Conservation (phyloP, 2,113 vertebrate species). For the Gobius niger region DNA sequence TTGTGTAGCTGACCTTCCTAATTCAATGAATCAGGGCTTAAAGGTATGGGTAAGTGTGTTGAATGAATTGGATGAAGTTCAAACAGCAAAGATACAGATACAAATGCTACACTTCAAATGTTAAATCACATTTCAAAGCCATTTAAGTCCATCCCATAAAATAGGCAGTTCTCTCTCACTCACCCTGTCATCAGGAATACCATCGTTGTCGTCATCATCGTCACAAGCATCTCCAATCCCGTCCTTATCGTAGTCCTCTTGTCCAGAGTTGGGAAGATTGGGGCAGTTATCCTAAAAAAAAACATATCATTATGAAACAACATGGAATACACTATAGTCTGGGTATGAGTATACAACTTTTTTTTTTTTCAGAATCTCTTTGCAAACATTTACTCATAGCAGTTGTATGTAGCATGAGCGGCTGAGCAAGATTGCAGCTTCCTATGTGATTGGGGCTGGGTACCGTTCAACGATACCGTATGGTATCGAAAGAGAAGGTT, state of each 20-base stretch:
- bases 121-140: background rate
- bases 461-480: too few species aligned
- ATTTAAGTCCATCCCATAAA: background rate
- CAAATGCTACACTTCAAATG: too few species aligned
- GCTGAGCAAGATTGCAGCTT: background rate
- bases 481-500: too few species aligned
- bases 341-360: too few species aligned
- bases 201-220: conserved; percentile 91
- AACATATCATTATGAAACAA: background rate
- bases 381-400: background rate
- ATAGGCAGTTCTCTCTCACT: conserved; percentile 31
- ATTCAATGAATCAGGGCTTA: background rate
- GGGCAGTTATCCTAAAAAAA: conserved; percentile 95
- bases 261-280: conserved; percentile 96
- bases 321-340: background rate
- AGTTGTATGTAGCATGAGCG: background rate
- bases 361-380: too few species aligned
- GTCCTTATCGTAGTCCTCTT: conserved; percentile 98
- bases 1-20: background rate
- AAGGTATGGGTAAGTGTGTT: too few species aligned
- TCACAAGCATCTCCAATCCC: conserved; percentile 96
- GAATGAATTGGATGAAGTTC: too few species aligned
- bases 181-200: conserved; percentile 92
- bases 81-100: too few species aligned
- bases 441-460: too few species aligned